Evolutionary conservation across 2,113 vertebrate genomes (phyloP), one percentile per base, ranked within the genome.

Genomic region (Phrynocephalus versicolor): DNA sequence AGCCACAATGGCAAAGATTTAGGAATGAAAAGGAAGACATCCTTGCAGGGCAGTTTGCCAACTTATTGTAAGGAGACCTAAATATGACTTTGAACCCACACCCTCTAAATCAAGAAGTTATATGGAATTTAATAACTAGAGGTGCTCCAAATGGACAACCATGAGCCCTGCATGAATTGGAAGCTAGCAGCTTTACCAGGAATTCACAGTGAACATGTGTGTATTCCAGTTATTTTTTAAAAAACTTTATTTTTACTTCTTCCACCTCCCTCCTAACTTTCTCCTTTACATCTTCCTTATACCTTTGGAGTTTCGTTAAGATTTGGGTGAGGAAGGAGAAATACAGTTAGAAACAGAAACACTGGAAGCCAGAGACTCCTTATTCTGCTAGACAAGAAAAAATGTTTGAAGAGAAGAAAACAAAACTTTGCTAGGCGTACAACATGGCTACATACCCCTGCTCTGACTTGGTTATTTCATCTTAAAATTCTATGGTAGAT

Each of bases 261-360:
- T 81, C 88, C 90, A 81, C 79, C 82, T 93, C 91, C 86, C 89
- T 93, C 90, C 93, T 87, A 79, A 88, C 85, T 85, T 92, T 92
- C 93, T 92, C 94, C 93, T 92, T 94, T 82, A 78, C 83, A 90
- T 93, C 92, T 92, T 92, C 89, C 78, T 92, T 94, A 90, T 90
- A 93, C 85, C 86, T 93, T 94, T 87, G 81, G 88, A 92, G 88
- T 79, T 80, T 91, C 9, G 83, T 94, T 91, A 89, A 90, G 37
- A 39, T 35, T 25, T 21, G 55, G 14, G 87, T 37, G 88, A 83
- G 89, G n/a, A 87, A 91, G 85, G 88, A 94, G 86, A 94, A 87
- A 93, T 4, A 84, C 85, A 62, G 92, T 94, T 95, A 95, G 90
- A 94, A 92, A 94, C 5, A 76, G 2, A 90, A 89, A 88, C 58